A percentile compares a stretch with the other conserved stretches of the same genome.
These are phyloP conservation scores for Acanthopagrus latus DNA, from an alignment of 2,797 vertebrate species.

Conservation along the genomic window DNA sequence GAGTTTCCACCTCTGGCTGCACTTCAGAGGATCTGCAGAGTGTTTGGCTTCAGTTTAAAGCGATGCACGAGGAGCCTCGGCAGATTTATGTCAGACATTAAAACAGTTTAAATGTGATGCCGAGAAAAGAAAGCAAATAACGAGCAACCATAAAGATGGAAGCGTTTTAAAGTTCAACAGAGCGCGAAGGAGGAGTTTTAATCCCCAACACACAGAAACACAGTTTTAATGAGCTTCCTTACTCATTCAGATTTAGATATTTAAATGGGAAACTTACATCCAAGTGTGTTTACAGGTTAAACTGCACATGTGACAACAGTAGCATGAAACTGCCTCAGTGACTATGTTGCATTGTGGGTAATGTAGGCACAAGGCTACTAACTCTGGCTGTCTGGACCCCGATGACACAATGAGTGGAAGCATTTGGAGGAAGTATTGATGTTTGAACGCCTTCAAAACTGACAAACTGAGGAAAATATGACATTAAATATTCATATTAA, in stretches of 20 bases:
- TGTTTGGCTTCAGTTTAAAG: not conserved
- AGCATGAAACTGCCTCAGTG: too few species aligned
- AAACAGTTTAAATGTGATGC: not conserved
- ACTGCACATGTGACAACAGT: too few species aligned
- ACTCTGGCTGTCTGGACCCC: too few species aligned
- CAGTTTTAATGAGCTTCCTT: too few species aligned
- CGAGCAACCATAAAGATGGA: not conserved
- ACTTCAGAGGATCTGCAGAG: not conserved
- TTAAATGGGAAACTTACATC: too few species aligned
- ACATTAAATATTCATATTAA: not conserved
- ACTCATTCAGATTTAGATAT: too few species aligned
- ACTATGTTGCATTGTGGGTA: not conserved
- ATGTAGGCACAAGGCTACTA: not conserved
- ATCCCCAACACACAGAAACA: not conserved
- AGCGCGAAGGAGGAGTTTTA: not conserved
- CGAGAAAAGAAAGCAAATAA: slow-evolving; percentile 4
- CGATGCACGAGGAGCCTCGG: not conserved
- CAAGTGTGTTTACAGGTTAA: too few species aligned
- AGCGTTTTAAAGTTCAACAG: not conserved
- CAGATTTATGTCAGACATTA: not conserved
- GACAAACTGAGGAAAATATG: too few species aligned
- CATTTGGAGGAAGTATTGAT: not conserved
- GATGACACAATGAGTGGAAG: too few species aligned
- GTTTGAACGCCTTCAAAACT: too few species aligned
- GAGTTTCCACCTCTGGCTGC: not conserved